A percentile compares a stretch with the other conserved stretches of the same genome.
These are phyloP conservation scores for Setophaga kirtlandii DNA, from an alignment of 2,113 vertebrate species.

Conservation along the genomic window DNA sequence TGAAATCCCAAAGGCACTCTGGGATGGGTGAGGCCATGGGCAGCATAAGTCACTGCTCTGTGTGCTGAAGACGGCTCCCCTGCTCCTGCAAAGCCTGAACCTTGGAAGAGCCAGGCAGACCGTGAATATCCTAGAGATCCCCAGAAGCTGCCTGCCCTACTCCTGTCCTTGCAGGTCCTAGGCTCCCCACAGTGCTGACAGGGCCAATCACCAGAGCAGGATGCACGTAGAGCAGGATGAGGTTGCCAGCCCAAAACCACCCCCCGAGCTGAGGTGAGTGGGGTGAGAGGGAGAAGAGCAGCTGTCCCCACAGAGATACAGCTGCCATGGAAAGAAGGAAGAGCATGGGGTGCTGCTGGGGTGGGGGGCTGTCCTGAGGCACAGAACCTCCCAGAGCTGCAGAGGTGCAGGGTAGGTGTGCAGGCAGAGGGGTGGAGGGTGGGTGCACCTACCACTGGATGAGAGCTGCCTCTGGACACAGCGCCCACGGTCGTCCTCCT, in stretches of 20 bases:
- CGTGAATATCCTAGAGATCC: neutral
- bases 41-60: accelerated
- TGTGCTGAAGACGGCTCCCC: accelerated
- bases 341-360: neutral
- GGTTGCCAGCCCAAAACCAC: neutral
- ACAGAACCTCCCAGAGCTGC: neutral
- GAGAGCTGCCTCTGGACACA: conserved; percentile 70
- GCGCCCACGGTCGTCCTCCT: conserved; percentile 74
- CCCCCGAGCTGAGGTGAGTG: accelerated
- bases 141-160: neutral
- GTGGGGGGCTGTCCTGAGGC: neutral
- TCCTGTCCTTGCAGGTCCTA: neutral
- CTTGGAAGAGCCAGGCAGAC: neutral
- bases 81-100: neutral
- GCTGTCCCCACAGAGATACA: accelerated
- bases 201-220: neutral
- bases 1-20: neutral
- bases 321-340: neutral
- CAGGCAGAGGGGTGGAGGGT: neutral
- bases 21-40: accelerated
- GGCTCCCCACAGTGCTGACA: neutral
- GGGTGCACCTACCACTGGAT: conserved; percentile 32
- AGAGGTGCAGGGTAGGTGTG: neutral
- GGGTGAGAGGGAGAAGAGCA: neutral
- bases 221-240: neutral